These are phyloP conservation scores for Ctenosaura bakeri DNA, from an alignment of 2,797 vertebrate genomes.

Conservation along the genomic window DNA sequence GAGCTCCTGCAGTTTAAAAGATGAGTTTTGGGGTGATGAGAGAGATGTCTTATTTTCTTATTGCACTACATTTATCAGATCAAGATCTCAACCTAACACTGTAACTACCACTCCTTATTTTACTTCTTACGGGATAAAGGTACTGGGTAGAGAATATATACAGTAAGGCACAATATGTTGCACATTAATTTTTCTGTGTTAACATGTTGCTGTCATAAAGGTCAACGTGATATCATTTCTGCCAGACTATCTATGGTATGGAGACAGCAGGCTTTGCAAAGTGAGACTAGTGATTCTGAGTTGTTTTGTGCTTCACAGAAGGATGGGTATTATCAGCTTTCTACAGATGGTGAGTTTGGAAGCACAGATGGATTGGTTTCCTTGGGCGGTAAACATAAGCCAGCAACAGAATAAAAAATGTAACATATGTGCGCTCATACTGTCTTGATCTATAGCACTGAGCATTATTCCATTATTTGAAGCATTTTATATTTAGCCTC, in stretches of 20 bases:
- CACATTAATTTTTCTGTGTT: not conserved
- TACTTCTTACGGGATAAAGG: not conserved
- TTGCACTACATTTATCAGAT: too few relatives aligned
- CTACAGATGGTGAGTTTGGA: not conserved
- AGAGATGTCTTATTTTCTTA: too few relatives aligned
- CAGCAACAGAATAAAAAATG: not conserved
- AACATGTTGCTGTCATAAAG: not conserved
- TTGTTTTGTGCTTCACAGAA: not conserved
- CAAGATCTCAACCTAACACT: too few relatives aligned
- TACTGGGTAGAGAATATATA: not conserved
- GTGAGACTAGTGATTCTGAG: not conserved
- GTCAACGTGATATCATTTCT: not conserved
- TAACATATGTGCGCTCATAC: not conserved
- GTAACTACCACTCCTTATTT: not conserved
- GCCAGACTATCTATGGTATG: not conserved
- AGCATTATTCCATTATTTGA: not conserved
- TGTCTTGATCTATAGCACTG: not conserved
- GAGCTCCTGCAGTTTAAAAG: too few relatives aligned
- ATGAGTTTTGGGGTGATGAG: too few relatives aligned
- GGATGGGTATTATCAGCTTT: not conserved
- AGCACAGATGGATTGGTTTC: not conserved
- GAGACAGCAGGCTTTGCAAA: not conserved
- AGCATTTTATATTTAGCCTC: not conserved
- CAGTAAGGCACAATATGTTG: not conserved
- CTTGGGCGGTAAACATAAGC: not conserved